Evolutionary conservation across 2,797 vertebrate species (phyloP).

Genomic region (Apogon talboti): DNA sequence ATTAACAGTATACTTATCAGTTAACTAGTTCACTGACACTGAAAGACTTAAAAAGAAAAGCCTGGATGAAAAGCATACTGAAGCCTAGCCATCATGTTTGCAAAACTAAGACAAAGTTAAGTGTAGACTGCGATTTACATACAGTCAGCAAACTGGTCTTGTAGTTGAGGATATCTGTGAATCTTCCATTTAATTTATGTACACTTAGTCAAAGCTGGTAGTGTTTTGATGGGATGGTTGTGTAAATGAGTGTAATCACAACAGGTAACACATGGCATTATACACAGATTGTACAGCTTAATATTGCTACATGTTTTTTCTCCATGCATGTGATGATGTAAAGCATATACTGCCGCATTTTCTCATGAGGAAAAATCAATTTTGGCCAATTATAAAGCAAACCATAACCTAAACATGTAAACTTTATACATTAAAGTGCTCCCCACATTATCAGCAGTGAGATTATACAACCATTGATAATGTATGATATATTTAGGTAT

Average conservation of each 20-base stretch:
- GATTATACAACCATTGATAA: slow-evolving; percentile 59
- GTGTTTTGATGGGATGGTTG: slow-evolving; percentile 53
- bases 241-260: slow-evolving; percentile 59
- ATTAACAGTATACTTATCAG: slow-evolving; percentile 26
- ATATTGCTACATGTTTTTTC: slow-evolving; percentile 64
- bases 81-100: slow-evolving; percentile 48
- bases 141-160: slow-evolving; percentile 31
- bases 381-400: slow-evolving; percentile 44
- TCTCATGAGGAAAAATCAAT: slow-evolving; percentile 36
- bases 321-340: slow-evolving; percentile 62
- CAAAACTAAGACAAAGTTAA: slow-evolving; percentile 26
- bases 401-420: slow-evolving; percentile 70
- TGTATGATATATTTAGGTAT: slow-evolving; percentile 46
- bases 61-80: slow-evolving; percentile 20
- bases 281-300: slow-evolving; percentile 71
- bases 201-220: slow-evolving; percentile 56
- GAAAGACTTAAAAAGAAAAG: slow-evolving; percentile 24
- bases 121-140: slow-evolving; percentile 29
- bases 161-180: slow-evolving; percentile 45
- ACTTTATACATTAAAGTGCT: slow-evolving; percentile 80
- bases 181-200: slow-evolving; percentile 42
- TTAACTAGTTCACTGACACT: slow-evolving; percentile 28
- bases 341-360: slow-evolving; percentile 54
- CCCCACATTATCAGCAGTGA: slow-evolving; percentile 68
- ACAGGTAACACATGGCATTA: slow-evolving; percentile 66